phyloP scores from a whole-genome alignment of 2,797 vertebrate species.

The Mergus octosetaceus region DNA sequence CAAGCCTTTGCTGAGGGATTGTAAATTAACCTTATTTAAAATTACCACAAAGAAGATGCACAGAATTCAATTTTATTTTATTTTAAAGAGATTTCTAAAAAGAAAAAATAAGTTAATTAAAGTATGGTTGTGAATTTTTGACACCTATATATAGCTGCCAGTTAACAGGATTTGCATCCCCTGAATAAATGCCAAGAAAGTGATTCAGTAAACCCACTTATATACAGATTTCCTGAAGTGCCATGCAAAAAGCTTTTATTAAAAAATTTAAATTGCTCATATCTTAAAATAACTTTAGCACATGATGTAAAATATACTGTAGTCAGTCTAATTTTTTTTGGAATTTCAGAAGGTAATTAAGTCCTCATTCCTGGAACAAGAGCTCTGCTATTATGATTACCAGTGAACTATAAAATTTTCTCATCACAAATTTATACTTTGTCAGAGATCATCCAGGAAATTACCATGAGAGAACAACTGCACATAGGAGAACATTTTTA shows the following conservation, averaged over 20 bases:
- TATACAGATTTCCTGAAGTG: slow-evolving; percentile 74
- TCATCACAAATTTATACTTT: background rate
- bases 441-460: background rate
- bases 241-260: slow-evolving; percentile 75
- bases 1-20: background rate
- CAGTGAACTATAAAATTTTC: slow-evolving; percentile 39
- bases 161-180: slow-evolving; percentile 71
- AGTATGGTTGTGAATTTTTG: slow-evolving; percentile 66
- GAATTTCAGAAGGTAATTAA: slow-evolving; percentile 77
- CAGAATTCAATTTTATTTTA: slow-evolving; percentile 35
- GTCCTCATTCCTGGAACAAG: slow-evolving; percentile 53
- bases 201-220: slow-evolving; percentile 77
- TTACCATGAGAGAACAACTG: background rate
- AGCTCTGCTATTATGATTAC: slow-evolving; percentile 68
- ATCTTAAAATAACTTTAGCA: slow-evolving; percentile 76
- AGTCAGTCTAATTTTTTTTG: slow-evolving; percentile 74
- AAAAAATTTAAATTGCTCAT: slow-evolving; percentile 79
- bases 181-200: slow-evolving; percentile 76
- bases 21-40: slow-evolving; percentile 31
- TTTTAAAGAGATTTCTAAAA: slow-evolving; percentile 47
- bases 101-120: slow-evolving; percentile 61
- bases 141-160: slow-evolving; percentile 72
- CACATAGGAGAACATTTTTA: background rate
- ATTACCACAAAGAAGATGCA: slow-evolving; percentile 1
- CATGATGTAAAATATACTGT: slow-evolving; percentile 72